Base-by-base conservation (phyloP, 1,140 invertebrate genomes). In the Musca vetustissima region DNA sequence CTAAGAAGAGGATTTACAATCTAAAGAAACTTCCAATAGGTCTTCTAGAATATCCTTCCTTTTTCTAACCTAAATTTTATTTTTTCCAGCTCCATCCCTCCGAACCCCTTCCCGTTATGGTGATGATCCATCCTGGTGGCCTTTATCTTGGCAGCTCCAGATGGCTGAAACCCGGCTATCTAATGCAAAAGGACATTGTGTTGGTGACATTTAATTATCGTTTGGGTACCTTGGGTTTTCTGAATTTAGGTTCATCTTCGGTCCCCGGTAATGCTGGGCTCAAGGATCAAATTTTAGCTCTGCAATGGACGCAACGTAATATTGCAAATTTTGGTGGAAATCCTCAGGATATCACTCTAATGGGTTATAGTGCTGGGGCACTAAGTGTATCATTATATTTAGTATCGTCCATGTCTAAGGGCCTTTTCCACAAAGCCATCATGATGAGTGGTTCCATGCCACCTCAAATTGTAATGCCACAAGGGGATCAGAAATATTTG, bases 341-440 rank as follows among this genome's bases (percentile, higher is more conserved):
- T 76, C 75, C 84, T 0, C 75, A 84, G 36, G 84, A 83, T 59
- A 83, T 88, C 2, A 92, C 90, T 1, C 82, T 93, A 49, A 88
- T 89, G 73, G 90, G 91, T 1, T 89, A 88, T 75, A 89, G 88
- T 73, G 88, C 89, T 7, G 91, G 91, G 2, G 85, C 87, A 0
- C 85, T 86, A 19, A 87, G 87, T 50, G 85, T 88, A 1, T 84
- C 85, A 1, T 82, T 88, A 57, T 89, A 92, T 74, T 82, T 91
- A 73, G 65, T 92, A 4, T 90, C 89, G 0, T 85, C 86, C 32
- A 86, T 89, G 79, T 85, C 84, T 9, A 64, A 74, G 55, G 83
- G 83, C 4, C 73, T 86, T 22, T 86, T 85, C 65, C 79, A 83
- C 61, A 82, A 83, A 73, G 84, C 83, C 1, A 85, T 85, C 50